Conservation (phyloP, 2,113 vertebrate genomes). For the Pachyramphus minor region DNA sequence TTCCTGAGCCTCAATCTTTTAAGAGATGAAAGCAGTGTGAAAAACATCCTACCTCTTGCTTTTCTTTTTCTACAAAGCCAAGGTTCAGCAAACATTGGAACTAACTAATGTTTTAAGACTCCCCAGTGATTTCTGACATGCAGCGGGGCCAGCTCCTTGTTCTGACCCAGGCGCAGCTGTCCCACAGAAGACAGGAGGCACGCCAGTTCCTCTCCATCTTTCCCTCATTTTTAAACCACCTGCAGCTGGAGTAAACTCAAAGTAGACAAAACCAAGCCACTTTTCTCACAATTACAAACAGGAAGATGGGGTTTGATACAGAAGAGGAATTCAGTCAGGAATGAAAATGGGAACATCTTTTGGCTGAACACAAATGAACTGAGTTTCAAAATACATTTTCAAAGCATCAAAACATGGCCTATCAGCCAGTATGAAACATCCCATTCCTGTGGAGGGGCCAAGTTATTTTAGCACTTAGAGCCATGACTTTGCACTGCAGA, state of each 20-base stretch:
- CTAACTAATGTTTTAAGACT: not conserved
- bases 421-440: not conserved
- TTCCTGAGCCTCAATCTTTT: not conserved
- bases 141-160: not conserved
- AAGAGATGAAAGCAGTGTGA: not conserved
- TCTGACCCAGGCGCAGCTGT: not conserved
- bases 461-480: not conserved
- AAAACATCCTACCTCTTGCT: not conserved
- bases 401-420: not conserved
- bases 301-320: constrained; percentile 12
- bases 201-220: not conserved
- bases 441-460: not conserved
- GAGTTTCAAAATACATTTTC: not conserved
- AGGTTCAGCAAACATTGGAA: not conserved
- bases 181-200: not conserved
- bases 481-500: not conserved
- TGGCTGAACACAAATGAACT: constrained; percentile 2
- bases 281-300: constrained; percentile 33
- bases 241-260: not conserved
- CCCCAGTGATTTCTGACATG: not conserved
- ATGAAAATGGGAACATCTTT: not conserved
- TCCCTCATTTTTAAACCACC: constrained; percentile 12
- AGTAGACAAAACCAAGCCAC: not conserved
- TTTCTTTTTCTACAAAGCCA: not conserved
- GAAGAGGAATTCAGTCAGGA: constrained; percentile 18